These are phyloP conservation scores for Penelope pileata DNA, from an alignment of 2,113 vertebrate genomes.

Conservation along the genomic window DNA sequence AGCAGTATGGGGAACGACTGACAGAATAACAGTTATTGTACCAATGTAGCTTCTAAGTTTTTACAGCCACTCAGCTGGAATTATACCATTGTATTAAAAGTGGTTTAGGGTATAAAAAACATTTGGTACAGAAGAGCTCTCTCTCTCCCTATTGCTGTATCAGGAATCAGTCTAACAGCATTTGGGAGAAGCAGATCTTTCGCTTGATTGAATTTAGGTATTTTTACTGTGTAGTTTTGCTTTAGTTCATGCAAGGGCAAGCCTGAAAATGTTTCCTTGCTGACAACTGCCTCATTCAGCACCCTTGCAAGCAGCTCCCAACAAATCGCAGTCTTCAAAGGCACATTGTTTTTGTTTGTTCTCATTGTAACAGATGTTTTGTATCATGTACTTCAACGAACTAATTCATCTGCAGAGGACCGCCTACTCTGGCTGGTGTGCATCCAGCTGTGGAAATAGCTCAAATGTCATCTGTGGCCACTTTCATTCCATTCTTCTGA, in stretches of 20 bases:
- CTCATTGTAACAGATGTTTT: slow-evolving; percentile 79
- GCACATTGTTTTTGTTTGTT: slow-evolving; percentile 72
- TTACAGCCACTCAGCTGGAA: slow-evolving; percentile 52
- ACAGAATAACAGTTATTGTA: slow-evolving; percentile 28
- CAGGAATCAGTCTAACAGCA: slow-evolving; percentile 4
- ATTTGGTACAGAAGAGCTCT: background rate
- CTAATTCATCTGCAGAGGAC: slow-evolving; percentile 73
- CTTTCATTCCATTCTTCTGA: slow-evolving; percentile 77
- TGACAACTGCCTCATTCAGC: slow-evolving; percentile 52
- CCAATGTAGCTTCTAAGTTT: slow-evolving; percentile 36
- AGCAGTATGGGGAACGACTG: background rate
- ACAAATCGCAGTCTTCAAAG: slow-evolving; percentile 75
- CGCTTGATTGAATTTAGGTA: background rate
- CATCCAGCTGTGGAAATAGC: slow-evolving; percentile 82
- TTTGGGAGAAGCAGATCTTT: background rate
- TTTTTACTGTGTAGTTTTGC: slow-evolving; percentile 49
- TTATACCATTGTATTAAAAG: slow-evolving; percentile 33
- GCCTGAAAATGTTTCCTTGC: slow-evolving; percentile 47
- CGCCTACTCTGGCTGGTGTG: slow-evolving; percentile 67
- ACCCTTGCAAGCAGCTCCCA: slow-evolving; percentile 46
- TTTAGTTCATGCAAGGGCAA: slow-evolving; percentile 68
- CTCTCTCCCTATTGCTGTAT: background rate
- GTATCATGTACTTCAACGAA: slow-evolving; percentile 74
- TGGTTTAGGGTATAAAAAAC: slow-evolving; percentile 26
- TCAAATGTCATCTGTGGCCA: slow-evolving; percentile 73